Conservation (phyloP, 2,888 invertebrate genomes). For the Petrolisthes manimaculis region DNA sequence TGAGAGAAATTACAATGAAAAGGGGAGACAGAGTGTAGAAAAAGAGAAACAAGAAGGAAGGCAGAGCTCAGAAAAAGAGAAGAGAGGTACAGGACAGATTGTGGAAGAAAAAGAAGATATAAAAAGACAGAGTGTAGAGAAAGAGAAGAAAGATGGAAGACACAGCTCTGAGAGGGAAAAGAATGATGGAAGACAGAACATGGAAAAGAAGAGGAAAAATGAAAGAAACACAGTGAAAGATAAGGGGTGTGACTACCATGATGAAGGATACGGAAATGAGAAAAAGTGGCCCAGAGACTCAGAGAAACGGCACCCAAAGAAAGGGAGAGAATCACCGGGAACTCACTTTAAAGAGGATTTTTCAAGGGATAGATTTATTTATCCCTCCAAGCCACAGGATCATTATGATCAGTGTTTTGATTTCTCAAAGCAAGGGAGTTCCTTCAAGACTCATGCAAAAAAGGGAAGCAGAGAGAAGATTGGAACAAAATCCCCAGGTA, state of each 20-base stretch:
- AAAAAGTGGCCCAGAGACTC: not conserved
- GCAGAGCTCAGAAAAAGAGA: not conserved
- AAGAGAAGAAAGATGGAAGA: not conserved
- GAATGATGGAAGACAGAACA: not conserved
- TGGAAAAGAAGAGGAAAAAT: constrained; percentile 16
- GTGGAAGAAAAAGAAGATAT: not conserved
- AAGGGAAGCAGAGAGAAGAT: not conserved
- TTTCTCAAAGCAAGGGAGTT: not conserved
- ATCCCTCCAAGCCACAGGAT: not conserved
- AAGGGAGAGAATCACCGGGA: not conserved
- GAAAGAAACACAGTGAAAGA: not conserved
- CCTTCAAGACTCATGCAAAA: not conserved
- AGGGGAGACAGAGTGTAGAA: not conserved
- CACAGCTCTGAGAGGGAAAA: not conserved
- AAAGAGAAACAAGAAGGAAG: not conserved
- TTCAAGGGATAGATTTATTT: not conserved
- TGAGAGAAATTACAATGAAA: not conserved
- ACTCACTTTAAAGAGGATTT: not conserved
- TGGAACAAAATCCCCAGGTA: not conserved
- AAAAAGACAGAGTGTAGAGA: not conserved
- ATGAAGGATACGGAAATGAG: constrained; percentile 4
- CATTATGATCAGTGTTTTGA: not conserved
- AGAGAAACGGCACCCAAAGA: not conserved
- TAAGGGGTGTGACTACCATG: not conserved
- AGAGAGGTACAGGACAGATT: not conserved